Evolutionary conservation across 2,797 vertebrate species (phyloP).

Genomic region (Rhabdophis nuchalis): DNA sequence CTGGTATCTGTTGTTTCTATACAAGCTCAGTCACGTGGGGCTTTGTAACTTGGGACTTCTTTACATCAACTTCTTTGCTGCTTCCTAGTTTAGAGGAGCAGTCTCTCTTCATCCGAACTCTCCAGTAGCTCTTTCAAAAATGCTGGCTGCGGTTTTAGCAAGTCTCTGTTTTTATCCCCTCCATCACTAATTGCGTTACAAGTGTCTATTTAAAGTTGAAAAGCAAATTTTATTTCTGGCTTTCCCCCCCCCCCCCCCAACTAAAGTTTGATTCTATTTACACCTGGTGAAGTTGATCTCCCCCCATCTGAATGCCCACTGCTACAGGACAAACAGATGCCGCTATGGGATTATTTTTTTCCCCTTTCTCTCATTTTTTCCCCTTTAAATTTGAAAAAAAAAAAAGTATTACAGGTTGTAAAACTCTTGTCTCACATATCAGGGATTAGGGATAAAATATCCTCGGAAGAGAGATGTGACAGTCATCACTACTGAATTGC

Average conservation of each 20-base stretch:
- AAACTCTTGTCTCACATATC: neutral
- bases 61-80: neutral
- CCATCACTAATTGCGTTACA: neutral
- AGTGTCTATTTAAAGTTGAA: neutral
- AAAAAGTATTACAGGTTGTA: neutral
- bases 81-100: neutral
- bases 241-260: accelerated
- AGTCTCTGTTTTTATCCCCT: neutral
- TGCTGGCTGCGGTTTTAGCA: neutral
- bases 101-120: neutral
- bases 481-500: neutral
- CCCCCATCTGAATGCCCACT: neutral
- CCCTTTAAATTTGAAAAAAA: neutral
- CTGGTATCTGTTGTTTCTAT: neutral
- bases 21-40: neutral
- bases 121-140: neutral
- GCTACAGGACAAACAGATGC: neutral
- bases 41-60: neutral
- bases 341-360: neutral
- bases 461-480: neutral
- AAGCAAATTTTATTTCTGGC: neutral
- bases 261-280: neutral
- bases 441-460: neutral
- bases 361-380: neutral
- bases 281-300: neutral